phyloP scores from a whole-genome alignment of 2,888 invertebrate genomes.

The Coremacera marginata region DNA sequence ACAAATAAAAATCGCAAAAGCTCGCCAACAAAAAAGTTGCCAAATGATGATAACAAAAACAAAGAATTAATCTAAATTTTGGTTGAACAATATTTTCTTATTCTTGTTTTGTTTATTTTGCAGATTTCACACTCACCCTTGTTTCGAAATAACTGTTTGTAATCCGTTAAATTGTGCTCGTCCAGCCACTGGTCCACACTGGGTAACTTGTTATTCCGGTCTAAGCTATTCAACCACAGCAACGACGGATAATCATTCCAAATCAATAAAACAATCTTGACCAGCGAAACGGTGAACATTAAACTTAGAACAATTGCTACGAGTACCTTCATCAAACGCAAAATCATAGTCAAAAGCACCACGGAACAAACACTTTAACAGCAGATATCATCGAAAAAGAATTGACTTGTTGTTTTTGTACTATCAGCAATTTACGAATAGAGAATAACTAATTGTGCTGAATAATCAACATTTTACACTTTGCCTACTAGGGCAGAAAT shows the following conservation, averaged over 20 bases:
- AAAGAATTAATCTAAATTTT: no score
- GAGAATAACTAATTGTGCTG: no score
- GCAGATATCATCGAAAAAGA: no score
- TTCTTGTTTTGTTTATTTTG: no score
- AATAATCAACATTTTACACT: no score
- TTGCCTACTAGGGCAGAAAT: no score
- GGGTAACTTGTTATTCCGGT: slow-evolving; percentile 71
- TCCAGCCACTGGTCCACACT: slow-evolving; percentile 82
- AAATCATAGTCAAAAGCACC: slow-evolving; percentile 59
- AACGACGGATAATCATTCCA: slow-evolving; percentile 65
- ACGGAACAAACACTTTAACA: neutral
- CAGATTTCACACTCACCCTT: slow-evolving; percentile 74
- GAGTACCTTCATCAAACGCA: slow-evolving; percentile 68
- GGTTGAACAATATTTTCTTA: no score
- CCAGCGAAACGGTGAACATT: slow-evolving; percentile 70
- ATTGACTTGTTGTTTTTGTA: no score
- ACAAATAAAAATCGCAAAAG: no score
- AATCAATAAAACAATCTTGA: slow-evolving; percentile 70
- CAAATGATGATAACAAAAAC: no score
- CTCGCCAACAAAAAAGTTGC: no score
- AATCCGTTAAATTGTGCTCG: slow-evolving; percentile 79
- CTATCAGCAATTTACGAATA: no score
- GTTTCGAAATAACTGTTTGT: slow-evolving; percentile 78
- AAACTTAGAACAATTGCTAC: slow-evolving; percentile 70
- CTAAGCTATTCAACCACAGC: slow-evolving; percentile 41